Evolutionary conservation across 2,888 invertebrate genomes (phyloP).

Genomic region (Eupithecia tripunctaria): DNA sequence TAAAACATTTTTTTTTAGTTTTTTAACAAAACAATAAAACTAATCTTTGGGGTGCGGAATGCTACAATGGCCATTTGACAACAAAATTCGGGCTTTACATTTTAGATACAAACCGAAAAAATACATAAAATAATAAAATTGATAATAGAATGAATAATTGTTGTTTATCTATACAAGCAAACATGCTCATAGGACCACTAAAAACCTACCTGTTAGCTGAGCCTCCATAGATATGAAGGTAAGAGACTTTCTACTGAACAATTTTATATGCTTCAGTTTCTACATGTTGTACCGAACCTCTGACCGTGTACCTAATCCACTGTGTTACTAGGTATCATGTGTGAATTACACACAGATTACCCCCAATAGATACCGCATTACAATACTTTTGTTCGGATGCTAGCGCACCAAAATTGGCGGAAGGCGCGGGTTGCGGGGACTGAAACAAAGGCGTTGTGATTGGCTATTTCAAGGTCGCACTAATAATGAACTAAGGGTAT

Average conservation of each 20-base stretch:
- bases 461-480: no score
- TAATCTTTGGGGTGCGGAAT: background rate
- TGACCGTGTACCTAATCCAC: background rate
- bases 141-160: no score
- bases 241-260: background rate
- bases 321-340: background rate
- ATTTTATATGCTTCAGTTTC: background rate
- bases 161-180: background rate
- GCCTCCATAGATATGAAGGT: background rate
- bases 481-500: no score
- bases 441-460: no score
- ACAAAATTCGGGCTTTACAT: no score
- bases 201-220: background rate
- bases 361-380: no score
- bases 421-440: no score
- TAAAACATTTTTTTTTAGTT: background rate
- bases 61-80: background rate
- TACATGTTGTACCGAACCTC: background rate
- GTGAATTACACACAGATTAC: conserved; percentile 6
- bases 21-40: background rate
- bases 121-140: no score
- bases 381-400: no score
- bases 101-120: background rate
- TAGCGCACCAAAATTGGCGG: no score
- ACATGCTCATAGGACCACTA: background rate